Base-by-base conservation (phyloP, 2,113 vertebrate genomes). In the Rhegmatorhina hoffmannsi region DNA sequence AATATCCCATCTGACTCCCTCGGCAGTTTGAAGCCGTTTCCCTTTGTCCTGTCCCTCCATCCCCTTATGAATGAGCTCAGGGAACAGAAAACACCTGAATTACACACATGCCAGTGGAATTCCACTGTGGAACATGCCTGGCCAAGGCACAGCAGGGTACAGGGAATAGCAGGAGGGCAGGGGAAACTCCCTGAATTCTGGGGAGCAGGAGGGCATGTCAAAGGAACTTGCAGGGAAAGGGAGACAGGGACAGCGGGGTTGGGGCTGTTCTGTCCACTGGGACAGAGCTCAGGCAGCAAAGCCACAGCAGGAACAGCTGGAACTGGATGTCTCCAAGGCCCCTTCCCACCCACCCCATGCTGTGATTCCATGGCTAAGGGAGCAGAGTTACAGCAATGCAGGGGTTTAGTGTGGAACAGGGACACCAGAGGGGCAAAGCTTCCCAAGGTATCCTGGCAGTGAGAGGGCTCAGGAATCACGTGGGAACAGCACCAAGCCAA, bases 161-260 rank as follows among this genome's bases (percentile, higher is more conserved):
- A 46, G 36, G 72, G 36, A 76, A 16, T 2, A 18, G 23, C 49
- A 63, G 69, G 11, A 20, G 49, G 44, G 26, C 53, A 53, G 75
- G 12, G 7, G 62, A 17, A 33, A 17, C 5, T 10, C 44, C 77
- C 56, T 0, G 1, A 15, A 23, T 6, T 29, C 14, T 3, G 43
- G 53, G 3, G 46, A 36, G 43, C 7, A 4, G 7, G 33, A 38
- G 33, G 34, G 28, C 33, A 7, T 7, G 29, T 4, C 31, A 1
- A 1, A 31, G 50, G 53, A 17, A 5, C 0, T 2, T 68, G 60
- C 34, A 34, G 6, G 58, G 56, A 43, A 29, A 29, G 34, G 33
- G 17, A 31, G 33, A 16, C 18, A 17, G 0, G 5, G 60, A 7
- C 0, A 6, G 33, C 0, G 7, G 33, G 17, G 46, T 49, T 25